Conservation (phyloP, 2,888 invertebrate genomes). For the Cheilosia impressa region DNA sequence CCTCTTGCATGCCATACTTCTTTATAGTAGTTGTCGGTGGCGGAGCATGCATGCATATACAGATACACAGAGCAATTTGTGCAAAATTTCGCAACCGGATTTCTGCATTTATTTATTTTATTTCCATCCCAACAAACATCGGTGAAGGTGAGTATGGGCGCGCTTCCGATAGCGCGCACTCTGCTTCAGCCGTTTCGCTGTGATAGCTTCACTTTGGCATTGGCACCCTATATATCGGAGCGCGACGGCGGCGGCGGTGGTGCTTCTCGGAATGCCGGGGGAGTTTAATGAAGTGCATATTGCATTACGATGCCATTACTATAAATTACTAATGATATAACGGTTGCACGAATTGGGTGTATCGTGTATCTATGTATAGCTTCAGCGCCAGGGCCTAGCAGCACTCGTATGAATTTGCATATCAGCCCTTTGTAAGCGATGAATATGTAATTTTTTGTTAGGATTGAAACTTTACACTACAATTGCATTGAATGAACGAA, state of each 20-base stretch:
- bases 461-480: constrained; percentile 43
- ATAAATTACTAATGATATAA: constrained; percentile 75
- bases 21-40: constrained; percentile 18
- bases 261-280: constrained; percentile 33
- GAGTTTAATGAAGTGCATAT: constrained; percentile 75
- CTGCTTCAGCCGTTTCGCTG: constrained; percentile 37
- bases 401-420: constrained; percentile 66
- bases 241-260: not conserved
- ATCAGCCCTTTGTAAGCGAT: constrained; percentile 66
- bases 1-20: constrained; percentile 34
- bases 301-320: constrained; percentile 76
- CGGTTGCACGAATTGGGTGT: constrained; percentile 52
- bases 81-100: constrained; percentile 72
- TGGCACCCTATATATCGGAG: constrained; percentile 34
- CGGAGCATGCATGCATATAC: not conserved
- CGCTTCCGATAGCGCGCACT: constrained; percentile 7
- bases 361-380: constrained; percentile 50
- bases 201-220: constrained; percentile 68
- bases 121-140: constrained; percentile 29
- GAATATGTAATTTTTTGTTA: constrained; percentile 71
- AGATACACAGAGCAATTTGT: constrained; percentile 54
- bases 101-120: constrained; percentile 74
- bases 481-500: constrained; percentile 36
- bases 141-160: constrained; percentile 34
- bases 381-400: constrained; percentile 43